Base-by-base conservation (phyloP, 2,113 vertebrate species). In the Corvus cornix region DNA sequence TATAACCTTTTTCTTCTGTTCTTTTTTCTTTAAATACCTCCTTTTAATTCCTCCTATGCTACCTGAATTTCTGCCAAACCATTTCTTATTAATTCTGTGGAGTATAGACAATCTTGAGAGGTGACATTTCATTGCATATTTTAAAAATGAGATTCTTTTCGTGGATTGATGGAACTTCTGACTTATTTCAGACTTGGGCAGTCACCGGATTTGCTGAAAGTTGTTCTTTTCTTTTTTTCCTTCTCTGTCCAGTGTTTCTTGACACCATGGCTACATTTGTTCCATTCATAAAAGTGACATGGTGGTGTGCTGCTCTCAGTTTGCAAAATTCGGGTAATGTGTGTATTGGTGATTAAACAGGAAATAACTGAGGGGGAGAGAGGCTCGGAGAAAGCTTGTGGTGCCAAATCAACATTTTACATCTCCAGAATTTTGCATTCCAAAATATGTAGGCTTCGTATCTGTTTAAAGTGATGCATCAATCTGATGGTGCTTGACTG, bases 171-270 rank as follows among this genome's bases (percentile, higher is more conserved):
- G 1, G 44, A 24, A 69, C 44, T 80, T 74, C 46, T 2, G 1
- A 37, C 69, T 90, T 74, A 6, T 10, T 86, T 89, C 18, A 76
- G 56, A 12, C 21, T 76, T 56, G 35, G 44, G 11, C 37, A 67
- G 27, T 70, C 22, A 49, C 26, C 69, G 37, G 16, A 44, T 87
- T 72, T 88, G 23, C 69, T 84, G 70, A 7, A n/a, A 28, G 7
- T 17, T 53, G 5, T 0, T 7, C 7, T 28, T 26, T 27, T 1
- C 1, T 11, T 46, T 70, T 39, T 55, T 48, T 2, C 10, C 30
- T 85, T 78, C 23, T 64, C 13, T 58, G 0, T 48, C 28, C 21
- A 23, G 2, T 69, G 44, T 44, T 88, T 83, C 41, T 72, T 48
- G 16, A 68, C 21, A 67, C 12, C 10, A 14, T 13, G 33, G 13